phyloP scores from a whole-genome alignment of 2,888 invertebrate species.

The Elysia crispata region DNA sequence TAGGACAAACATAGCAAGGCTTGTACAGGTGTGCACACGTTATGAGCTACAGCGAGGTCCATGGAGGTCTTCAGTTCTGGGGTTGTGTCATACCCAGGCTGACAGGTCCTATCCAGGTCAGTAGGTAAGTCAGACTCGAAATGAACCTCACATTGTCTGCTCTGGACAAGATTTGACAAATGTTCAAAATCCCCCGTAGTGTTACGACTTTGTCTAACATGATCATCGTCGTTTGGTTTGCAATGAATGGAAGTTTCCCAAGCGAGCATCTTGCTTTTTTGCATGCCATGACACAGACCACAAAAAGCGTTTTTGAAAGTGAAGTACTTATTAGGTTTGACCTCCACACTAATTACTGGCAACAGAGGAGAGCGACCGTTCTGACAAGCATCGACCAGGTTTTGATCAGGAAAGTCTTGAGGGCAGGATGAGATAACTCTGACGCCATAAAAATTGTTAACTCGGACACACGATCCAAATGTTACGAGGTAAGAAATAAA shows the following conservation, averaged over 20 bases:
- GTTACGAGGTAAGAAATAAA: too few relatives aligned
- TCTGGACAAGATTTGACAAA: background rate
- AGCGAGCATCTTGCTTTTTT: background rate
- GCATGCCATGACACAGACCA: constrained; percentile 30
- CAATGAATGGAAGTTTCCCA: constrained; percentile 12
- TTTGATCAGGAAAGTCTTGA: background rate
- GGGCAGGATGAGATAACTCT: constrained; percentile 18
- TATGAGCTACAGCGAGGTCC: too few relatives aligned
- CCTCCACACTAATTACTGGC: background rate
- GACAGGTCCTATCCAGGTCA: background rate
- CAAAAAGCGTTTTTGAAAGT: constrained; percentile 27
- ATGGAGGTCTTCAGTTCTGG: background rate
- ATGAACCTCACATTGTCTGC: background rate
- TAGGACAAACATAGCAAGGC: constrained; percentile 12
- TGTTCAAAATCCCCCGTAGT: background rate
- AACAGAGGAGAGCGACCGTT: background rate
- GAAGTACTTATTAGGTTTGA: background rate
- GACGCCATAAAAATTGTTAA: too few relatives aligned
- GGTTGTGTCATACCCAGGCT: background rate
- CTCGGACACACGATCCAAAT: background rate
- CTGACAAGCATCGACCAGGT: background rate
- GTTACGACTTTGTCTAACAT: background rate
- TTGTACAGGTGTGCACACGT: background rate
- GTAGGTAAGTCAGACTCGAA: background rate
- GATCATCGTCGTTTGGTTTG: background rate